These are phyloP conservation scores for Parnassius glacialis DNA, from an alignment of 2,888 invertebrate genomes.

Conservation along the genomic window DNA sequence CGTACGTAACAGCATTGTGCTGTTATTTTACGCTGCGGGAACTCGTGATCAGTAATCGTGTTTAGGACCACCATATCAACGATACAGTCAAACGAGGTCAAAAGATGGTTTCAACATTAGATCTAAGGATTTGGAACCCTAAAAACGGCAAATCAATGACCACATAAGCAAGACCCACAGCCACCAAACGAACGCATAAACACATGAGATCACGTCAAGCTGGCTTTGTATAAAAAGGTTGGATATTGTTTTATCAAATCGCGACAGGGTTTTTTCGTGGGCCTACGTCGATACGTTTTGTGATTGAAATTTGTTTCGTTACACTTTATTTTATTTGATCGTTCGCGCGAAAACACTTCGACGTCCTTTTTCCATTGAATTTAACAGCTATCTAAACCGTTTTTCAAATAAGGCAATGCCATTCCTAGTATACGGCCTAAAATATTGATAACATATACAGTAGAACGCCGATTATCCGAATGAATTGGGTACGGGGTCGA, in stretches of 20 bases:
- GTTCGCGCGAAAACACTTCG: conserved; percentile 40
- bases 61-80: too few relatives aligned
- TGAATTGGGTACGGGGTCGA: too few relatives aligned
- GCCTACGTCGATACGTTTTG: conserved; percentile 44
- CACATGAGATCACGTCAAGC: conserved; percentile 28
- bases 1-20: too few relatives aligned
- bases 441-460: too few relatives aligned
- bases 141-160: conserved; percentile 6
- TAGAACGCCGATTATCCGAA: too few relatives aligned
- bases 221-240: conserved; percentile 50
- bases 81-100: too few relatives aligned
- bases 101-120: too few relatives aligned
- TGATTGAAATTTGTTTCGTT: conserved; percentile 67
- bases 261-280: conserved; percentile 41
- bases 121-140: conserved; percentile 11
- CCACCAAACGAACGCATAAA: background rate
- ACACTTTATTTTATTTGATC: conserved; percentile 65
- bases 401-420: background rate
- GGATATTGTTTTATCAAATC: conserved; percentile 64
- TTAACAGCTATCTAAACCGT: conserved; percentile 7
- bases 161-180: conserved; percentile 4
- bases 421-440: too few relatives aligned
- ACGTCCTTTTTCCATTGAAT: conserved; percentile 24
- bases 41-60: too few relatives aligned
- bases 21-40: too few relatives aligned